Evolutionary conservation across 2,113 vertebrate species (phyloP), one percentile per base, ranked within the genome.

Genomic region (Pachypanchax playfairii): DNA sequence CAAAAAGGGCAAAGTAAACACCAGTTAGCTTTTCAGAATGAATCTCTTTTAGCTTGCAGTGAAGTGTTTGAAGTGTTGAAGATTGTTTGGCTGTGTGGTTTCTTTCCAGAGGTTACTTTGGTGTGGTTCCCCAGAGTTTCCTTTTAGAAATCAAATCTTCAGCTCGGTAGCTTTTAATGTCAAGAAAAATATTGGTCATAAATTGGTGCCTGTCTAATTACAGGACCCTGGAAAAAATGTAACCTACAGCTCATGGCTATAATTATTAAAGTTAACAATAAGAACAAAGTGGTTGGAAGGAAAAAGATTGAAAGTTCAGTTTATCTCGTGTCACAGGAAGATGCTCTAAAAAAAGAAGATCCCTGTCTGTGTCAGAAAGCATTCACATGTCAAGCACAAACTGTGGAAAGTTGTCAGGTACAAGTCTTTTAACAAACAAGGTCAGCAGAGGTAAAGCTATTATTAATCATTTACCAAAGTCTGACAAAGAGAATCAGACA

Each of bases 341-440:
- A 54, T 18, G 14, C 62, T 63, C 55, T 61, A 48, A 62, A 67
- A 80, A 31, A 71, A 75, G 67, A n/a, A 36, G 57, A 60, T 65
- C 39, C 12, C 26, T 14, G 44, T 75, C 65, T 63, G 59, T 79
- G 74, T 75, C 58, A 48, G 60, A 57, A 76, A 77, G 71, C 43
- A 54, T 77, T 65, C 54, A n/a, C n/a, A 71, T 75, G 84, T 77
- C 10, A 47, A 69, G 78, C 38, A 49, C 73, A 71, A 75, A 81
- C 56, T 67, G 60, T 76, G 48, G 59, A 84, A 75, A 86, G 79
- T 84, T 85, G 88, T 91, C 84, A 89, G 87, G 84, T 88, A 88
- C 87, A 88, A 89, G 87, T 86, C 85, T 88, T 86, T 89, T 86
- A 89, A 88, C 88, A 89, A 88, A 84, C 85, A 88, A 85, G 89